Conservation (phyloP, 2,113 vertebrate genomes). For the Siphamia tubifer region DNA sequence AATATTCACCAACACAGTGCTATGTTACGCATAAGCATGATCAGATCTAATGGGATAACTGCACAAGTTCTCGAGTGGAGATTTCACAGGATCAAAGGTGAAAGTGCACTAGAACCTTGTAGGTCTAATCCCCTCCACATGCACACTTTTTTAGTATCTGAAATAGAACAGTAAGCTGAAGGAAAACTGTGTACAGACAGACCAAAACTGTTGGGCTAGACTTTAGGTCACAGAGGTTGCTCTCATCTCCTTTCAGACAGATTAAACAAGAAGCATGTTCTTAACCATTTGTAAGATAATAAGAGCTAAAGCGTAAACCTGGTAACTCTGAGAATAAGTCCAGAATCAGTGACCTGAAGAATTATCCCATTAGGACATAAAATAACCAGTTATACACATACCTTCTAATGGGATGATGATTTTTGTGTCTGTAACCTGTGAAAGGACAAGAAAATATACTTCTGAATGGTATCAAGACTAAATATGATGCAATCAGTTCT, state of each 20-base stretch:
- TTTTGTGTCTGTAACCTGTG: conserved; percentile 78
- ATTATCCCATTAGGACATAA: too few relatives aligned
- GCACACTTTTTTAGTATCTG: background rate
- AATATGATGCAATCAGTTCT: background rate
- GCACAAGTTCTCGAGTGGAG: background rate
- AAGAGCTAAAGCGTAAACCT: too few relatives aligned
- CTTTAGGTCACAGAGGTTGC: conserved; percentile 1
- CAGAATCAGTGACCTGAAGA: too few relatives aligned
- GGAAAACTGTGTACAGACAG: conserved; percentile 13
- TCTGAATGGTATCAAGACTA: background rate
- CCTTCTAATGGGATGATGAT: conserved; percentile 88
- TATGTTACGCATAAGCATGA: background rate
- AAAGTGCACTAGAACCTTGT: conserved; percentile 7
- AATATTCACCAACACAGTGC: background rate
- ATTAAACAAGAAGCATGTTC: too few relatives aligned
- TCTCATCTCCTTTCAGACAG: background rate
- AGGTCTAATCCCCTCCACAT: conserved; percentile 41
- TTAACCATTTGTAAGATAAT: too few relatives aligned
- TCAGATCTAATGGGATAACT: background rate
- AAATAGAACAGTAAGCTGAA: conserved; percentile 54
- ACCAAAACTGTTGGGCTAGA: conserved; percentile 6
- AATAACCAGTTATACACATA: conserved; percentile 62
- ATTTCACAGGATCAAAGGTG: conserved; percentile 24
- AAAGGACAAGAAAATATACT: conserved; percentile 9
- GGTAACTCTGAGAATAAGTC: too few relatives aligned